Evolutionary conservation across 1,140 invertebrate genomes (phyloP), one percentile per base, ranked within the genome.

Genomic region (Colletes gigas): DNA sequence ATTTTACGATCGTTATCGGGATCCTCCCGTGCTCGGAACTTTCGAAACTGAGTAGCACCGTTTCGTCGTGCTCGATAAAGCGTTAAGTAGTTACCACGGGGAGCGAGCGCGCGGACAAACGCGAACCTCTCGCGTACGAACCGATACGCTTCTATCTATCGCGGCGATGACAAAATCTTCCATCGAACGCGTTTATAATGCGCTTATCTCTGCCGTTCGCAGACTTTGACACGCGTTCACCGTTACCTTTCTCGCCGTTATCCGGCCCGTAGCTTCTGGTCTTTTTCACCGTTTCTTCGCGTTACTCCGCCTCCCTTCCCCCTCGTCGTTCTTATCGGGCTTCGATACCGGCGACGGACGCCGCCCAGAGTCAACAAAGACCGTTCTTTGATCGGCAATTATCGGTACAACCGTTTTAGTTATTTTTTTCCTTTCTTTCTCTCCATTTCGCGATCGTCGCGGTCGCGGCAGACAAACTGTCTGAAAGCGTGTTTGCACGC

Each of bases 1-100:
- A 79, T 85, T 86, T 85, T 85, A 84, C 83, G 84, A 86, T 86
- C 83, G 79, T 86, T 86, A 86, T 86, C 84, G 83, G 30, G 73
- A 81, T 68, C 72, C 78, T 47, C 72, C 55, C 76, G 72, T 65
- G 65, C 81, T 57, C 19, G 44, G 30, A 77, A 80, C 77, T 79
- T 73, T 79, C 78, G 78, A 84, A 85, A 85, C 71, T 69, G 83
- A 79, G 77, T 55, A 79, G 77, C 69, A 30, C 47, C 69, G 69
- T 63, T 44, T 39, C 68, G 69, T 65, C 39, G 68, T 78, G 77
- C 69, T 65, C 77, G 77, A 78, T 78, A 72, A 65, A 72, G 77
- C 77, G 68, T 72, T 72, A 72, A 78, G 77, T 72, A 72, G 77
- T 55, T 47, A 10, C 55, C 15, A 21, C 41, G 5, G 17, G 67